A percentile compares a stretch with the other conserved stretches of the same genome.
Conservation (phyloP, 2,113 vertebrate species). For the Amblyopsis rosae region DNA sequence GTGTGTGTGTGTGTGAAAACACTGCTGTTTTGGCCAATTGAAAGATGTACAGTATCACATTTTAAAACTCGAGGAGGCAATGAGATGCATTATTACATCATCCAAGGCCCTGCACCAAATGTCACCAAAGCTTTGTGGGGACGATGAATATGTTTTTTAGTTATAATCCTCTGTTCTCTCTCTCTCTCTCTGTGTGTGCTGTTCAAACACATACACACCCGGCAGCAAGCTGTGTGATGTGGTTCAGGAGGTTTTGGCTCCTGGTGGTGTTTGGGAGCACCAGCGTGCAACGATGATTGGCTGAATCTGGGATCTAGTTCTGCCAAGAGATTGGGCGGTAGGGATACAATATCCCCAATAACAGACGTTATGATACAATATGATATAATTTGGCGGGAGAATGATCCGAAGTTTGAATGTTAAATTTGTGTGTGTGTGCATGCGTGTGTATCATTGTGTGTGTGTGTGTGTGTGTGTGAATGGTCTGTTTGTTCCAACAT, state of each 20-base stretch:
- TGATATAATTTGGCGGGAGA: conserved; percentile 44
- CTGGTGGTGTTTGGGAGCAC: conserved; percentile 30
- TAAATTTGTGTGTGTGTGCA: conserved; percentile 11
- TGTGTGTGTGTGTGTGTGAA: conserved; percentile 50
- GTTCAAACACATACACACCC: conserved; percentile 5
- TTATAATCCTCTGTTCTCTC: not conserved
- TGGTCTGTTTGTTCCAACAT: conserved; percentile 74
- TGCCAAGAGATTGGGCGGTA: conserved; percentile 43
- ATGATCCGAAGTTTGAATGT: conserved; percentile 49
- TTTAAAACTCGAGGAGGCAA: no score
- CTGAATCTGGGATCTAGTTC: conserved; percentile 54
- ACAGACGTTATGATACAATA: conserved; percentile 53
- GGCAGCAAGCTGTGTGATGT: conserved; percentile 48
- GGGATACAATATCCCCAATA: not conserved
- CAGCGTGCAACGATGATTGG: conserved; percentile 43
- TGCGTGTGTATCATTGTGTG: conserved; percentile 4
- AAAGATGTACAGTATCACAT: no score
- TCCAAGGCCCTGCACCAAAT: no score
- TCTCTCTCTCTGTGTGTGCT: not conserved
- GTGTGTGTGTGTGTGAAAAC: no score
- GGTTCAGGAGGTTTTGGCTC: conserved; percentile 57
- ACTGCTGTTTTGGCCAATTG: no score
- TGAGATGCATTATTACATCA: no score
- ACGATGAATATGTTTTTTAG: no score
- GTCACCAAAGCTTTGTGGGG: not conserved